Evolutionary conservation across 2,113 vertebrate species (phyloP).

Genomic region (Chunga burmeisteri): DNA sequence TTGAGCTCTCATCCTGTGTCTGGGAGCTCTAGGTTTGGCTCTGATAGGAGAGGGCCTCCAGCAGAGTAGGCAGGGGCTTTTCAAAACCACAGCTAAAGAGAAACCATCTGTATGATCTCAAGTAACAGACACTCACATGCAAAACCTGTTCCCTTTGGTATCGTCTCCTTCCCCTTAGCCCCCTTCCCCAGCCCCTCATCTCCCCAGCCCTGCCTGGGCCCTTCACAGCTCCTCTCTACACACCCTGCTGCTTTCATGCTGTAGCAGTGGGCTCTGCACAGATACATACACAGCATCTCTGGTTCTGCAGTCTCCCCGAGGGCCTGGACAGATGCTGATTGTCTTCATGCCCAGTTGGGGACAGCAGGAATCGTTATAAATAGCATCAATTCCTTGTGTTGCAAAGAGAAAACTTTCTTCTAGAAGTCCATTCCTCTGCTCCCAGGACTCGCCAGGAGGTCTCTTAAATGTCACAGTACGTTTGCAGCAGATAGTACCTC

Average conservation of each 20-base stretch:
- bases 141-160: not conserved
- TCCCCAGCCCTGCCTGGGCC: not conserved
- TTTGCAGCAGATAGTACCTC: slow-evolving; percentile 22
- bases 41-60: slow-evolving; percentile 47
- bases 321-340: slow-evolving; percentile 60
- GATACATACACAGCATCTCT: not conserved
- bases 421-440: slow-evolving; percentile 16
- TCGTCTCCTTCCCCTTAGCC: not conserved
- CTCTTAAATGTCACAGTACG: slow-evolving; percentile 25
- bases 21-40: slow-evolving; percentile 39
- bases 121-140: not conserved
- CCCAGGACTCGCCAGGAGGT: not conserved
- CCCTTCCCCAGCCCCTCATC: not conserved
- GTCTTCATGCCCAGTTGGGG: slow-evolving; percentile 53
- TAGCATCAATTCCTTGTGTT: not conserved
- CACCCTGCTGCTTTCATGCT: not conserved
- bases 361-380: slow-evolving; percentile 55
- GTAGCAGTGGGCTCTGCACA: not conserved
- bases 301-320: slow-evolving; percentile 25
- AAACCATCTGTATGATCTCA: slow-evolving; percentile 64
- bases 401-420: slow-evolving; percentile 27
- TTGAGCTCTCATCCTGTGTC: not conserved
- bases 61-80: slow-evolving; percentile 29
- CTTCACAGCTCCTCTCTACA: not conserved
- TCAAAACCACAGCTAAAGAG: slow-evolving; percentile 56